Evolutionary conservation across 2,888 invertebrate genomes (phyloP), one percentile per base, ranked within the genome.

Genomic region (Endotricha flammealis): DNA sequence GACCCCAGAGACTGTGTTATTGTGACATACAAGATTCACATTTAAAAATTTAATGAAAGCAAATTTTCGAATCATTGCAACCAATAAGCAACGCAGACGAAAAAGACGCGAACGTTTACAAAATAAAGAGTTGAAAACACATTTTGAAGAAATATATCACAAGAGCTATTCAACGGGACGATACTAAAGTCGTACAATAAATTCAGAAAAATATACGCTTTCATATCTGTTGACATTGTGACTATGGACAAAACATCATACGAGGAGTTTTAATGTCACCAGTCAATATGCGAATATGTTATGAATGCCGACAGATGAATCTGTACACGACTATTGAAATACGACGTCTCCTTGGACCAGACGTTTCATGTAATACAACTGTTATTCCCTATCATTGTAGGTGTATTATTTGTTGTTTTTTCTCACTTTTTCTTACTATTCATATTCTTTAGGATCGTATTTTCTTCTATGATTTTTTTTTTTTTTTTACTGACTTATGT

Each of bases 301-400:
- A 75, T 71, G 75, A 75, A 78, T 73, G 73, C 67, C 59, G 58
- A 60, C 62, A 81, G 82, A 83, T 83, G 74, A 73, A 83, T 83
- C 83, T 80, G 66, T 57, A 68, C 79, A 80, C 80, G 80, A 80
- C 76, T 71, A 66, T 65, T 82, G 73, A 76, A 80, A 78, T 79
- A 79, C 75, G 79, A 75, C 59, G 65, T 73, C 73, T 61, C 57
- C 61, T 59, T 54, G 53, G 59, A 55, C 53, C 57, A 65, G 64
- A 69, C 68, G 50, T 55, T 63, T 63, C 65, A 68, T 68, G 64
- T 68, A 66, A 68, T 64, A 62, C 66, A 60, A 63, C 67, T 67
- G 61, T 58, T 56, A 66, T 69, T 62, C 62, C n/a, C n/a, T 62
- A 62, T 60, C 64, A 60, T 66, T 68, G 75, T 74, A 73, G 77